Percentiles rank a stretch among this genome's conserved stretches.
phyloP scores from a whole-genome alignment of 1,140 invertebrate genomes.

The Acromyrmex charruanus region DNA sequence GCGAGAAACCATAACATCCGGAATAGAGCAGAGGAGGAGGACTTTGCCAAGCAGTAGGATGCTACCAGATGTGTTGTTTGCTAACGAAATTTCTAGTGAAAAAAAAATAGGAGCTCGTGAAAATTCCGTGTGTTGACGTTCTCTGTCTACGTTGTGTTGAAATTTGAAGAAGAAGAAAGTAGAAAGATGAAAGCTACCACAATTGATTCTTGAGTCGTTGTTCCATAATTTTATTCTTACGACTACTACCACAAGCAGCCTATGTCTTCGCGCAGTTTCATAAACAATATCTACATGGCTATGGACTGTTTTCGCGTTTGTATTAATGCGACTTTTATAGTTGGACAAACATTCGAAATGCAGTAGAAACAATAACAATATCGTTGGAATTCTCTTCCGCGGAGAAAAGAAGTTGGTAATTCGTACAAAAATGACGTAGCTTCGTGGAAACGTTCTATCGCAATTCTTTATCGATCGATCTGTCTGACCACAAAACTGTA shows the following conservation, averaged over 20 bases:
- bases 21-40: not conserved
- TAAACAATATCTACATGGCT: conserved; percentile 14
- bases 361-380: conserved; percentile 29
- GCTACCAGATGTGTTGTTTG: conserved; percentile 37
- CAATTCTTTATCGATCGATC: conserved; percentile 44
- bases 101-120: conserved; percentile 25
- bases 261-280: not conserved
- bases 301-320: conserved; percentile 1
- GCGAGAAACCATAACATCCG: conserved; percentile 55
- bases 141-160: not conserved
- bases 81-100: conserved; percentile 34
- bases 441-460: conserved; percentile 14
- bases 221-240: conserved; percentile 9
- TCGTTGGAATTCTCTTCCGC: conserved; percentile 35
- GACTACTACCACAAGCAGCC: not conserved
- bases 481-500: conserved; percentile 39
- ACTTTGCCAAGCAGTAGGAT: not conserved
- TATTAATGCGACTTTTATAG: conserved; percentile 54
- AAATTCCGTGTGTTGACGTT: not conserved
- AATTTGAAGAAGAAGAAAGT: conserved; percentile 5
- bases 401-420: conserved; percentile 19
- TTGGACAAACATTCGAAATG: conserved; percentile 30
- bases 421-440: conserved; percentile 34
- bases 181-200: not conserved
- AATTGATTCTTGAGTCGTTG: not conserved